Conservation (phyloP, 2,113 vertebrate genomes). For the Cyprinodon tularosa region DNA sequence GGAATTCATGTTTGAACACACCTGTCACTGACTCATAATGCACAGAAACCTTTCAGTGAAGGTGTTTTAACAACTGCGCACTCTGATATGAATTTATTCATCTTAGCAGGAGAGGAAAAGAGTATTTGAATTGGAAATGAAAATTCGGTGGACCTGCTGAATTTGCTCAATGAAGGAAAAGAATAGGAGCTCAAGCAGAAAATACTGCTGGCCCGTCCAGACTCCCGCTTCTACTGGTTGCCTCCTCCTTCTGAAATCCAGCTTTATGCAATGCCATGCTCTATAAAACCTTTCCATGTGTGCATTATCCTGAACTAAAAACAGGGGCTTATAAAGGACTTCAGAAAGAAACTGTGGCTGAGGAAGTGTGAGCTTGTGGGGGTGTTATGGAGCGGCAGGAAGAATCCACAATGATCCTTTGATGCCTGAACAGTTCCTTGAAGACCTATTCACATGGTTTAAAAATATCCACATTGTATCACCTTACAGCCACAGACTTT, state of each 20-base stretch:
- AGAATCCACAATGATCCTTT: constrained; percentile 27
- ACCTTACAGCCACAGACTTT: neutral
- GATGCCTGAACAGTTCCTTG: neutral
- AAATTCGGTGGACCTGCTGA: constrained; percentile 13
- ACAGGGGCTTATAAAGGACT: constrained; percentile 68
- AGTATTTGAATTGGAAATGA: constrained; percentile 63
- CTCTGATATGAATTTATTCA: constrained; percentile 29
- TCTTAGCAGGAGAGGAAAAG: constrained; percentile 46
- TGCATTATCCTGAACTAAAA: constrained; percentile 67
- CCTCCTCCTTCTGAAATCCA: constrained; percentile 67
- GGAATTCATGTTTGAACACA: constrained; percentile 30
- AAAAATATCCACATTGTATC: too few relatives aligned
- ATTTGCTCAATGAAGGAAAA: constrained; percentile 17
- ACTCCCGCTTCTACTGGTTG: constrained; percentile 40
- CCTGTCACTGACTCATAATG: constrained; percentile 9
- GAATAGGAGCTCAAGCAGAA: constrained; percentile 26
- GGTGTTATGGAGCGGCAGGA: constrained; percentile 53
- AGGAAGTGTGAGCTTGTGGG: constrained; percentile 42
- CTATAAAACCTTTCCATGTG: constrained; percentile 72
- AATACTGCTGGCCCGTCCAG: constrained; percentile 42
- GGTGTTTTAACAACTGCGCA: constrained; percentile 18
- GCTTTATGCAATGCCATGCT: constrained; percentile 65
- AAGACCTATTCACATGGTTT: constrained; percentile 2
- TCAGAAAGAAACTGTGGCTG: constrained; percentile 40
- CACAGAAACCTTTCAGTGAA: neutral